Conservation (phyloP, 2,888 invertebrate species). For the Leptopterna dolabrata region DNA sequence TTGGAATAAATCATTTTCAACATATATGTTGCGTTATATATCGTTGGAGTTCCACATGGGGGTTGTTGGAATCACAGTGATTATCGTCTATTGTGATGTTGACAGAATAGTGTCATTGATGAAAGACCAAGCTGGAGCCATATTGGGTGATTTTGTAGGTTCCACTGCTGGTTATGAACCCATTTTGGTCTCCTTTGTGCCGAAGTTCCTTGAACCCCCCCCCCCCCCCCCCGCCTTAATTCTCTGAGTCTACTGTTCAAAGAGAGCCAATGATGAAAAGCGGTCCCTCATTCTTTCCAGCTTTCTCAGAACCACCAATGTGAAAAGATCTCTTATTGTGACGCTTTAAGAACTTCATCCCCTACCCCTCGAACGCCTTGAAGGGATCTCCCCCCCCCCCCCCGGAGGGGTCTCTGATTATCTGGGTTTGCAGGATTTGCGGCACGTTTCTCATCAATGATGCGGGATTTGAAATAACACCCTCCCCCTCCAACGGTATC, state of each 20-base stretch:
- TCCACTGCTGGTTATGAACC: not conserved
- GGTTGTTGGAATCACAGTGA: no score
- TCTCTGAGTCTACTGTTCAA: not conserved
- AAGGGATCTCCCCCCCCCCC: no score
- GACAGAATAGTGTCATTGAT: not conserved
- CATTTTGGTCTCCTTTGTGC: not conserved
- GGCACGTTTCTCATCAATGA: no score
- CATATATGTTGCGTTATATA: no score
- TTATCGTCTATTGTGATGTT: no score
- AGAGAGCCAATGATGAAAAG: not conserved
- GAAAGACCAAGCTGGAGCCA: not conserved
- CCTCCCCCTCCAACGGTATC: no score
- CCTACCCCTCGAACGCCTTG: no score
- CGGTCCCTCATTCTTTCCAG: not conserved
- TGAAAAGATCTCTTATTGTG: not conserved
- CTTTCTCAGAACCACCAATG: not conserved
- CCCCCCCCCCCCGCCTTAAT: not conserved
- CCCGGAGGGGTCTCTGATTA: no score
- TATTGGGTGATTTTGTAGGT: not conserved
- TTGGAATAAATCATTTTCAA: no score
- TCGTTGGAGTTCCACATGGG: no score
- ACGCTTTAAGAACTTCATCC: not conserved
- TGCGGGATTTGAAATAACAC: no score
- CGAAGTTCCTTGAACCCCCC: not conserved
- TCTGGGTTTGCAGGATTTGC: no score